Base-by-base conservation (phyloP, 2,113 vertebrate species). In the Anseranas semipalmata region DNA sequence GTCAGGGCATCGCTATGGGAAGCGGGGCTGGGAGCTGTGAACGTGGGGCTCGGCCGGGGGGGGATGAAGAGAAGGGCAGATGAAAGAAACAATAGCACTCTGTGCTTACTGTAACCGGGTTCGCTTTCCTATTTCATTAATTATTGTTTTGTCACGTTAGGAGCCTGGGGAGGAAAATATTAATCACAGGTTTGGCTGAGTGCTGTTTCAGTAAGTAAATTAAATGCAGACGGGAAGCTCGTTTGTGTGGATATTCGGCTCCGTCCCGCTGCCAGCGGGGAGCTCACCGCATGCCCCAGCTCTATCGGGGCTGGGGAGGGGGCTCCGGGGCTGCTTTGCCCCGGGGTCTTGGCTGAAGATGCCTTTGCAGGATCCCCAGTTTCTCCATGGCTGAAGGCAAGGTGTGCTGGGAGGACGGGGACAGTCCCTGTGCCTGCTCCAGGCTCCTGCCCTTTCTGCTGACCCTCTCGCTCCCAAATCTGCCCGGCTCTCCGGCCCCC, bases 71-170 rank as follows among this genome's bases (percentile, higher is more conserved):
- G 67, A 46, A 73, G 25, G 59, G 33, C 76, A 87, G 86, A 43
- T 37, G 66, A 95, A 89, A 92, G 95, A 80, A 96, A 97, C 93
- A 95, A 59, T 72, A 95, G 92, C 90, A 93, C 92, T 96, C 95
- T 73, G 93, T 77, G 85, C 87, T 93, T 94, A 74, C 73, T 88
- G 78, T 92, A 95, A 96, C 88, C 12, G 0, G 46, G 68, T 91
- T 93, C 89, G 28, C 87, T 96, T 97, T 97, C 65, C 6, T 90
- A 39, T 93, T 95, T 95, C 93, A 95, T 97, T 97, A 97, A 96
- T 97, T 97, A 97, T 95, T 96, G 93, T 96, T 96, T 95, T 97
- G 95, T 95, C 96, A 86, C 60, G 70, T 93, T 89, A 56, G 84
- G 73, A 91, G 93, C 92, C 87, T 15, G 67, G 85, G 90, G 94